Conservation (phyloP, 2,113 vertebrate species). For the Phrynosoma blainvillii region DNA sequence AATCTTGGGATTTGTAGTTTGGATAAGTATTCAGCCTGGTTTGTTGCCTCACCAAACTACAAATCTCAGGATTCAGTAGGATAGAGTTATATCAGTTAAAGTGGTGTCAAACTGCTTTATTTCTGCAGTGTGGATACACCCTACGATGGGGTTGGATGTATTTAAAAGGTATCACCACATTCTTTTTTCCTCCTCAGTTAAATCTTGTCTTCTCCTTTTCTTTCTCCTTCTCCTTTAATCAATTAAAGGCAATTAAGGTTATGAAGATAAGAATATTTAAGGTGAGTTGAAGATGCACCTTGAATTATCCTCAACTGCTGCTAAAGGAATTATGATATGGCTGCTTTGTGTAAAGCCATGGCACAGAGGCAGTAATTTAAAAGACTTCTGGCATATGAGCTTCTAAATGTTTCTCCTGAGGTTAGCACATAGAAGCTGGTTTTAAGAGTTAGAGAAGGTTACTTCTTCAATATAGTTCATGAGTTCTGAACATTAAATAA, state of each 20-base stretch:
- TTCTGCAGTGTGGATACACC: too few species aligned
- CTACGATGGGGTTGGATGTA: background rate
- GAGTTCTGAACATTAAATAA: constrained; percentile 24
- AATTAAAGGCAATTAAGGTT: constrained; percentile 34
- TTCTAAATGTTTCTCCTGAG: constrained; percentile 17
- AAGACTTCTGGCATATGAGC: constrained; percentile 37
- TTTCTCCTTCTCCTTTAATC: background rate
- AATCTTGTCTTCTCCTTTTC: background rate
- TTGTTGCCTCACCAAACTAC: too few species aligned
- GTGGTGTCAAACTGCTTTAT: too few species aligned
- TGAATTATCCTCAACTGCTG: constrained; percentile 22
- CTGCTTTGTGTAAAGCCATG: constrained; percentile 17
- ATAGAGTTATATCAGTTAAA: too few species aligned
- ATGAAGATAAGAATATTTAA: constrained; percentile 21
- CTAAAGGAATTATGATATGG: constrained; percentile 12
- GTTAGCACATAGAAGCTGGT: background rate
- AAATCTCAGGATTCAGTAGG: too few species aligned
- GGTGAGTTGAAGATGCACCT: constrained; percentile 2
- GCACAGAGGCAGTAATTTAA: constrained; percentile 31
- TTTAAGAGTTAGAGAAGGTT: constrained; percentile 20
- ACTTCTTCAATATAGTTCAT: background rate
- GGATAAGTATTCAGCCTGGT: too few species aligned
- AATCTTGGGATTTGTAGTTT: too few species aligned
- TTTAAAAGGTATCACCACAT: constrained; percentile 24
- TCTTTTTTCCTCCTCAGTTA: constrained; percentile 21